A percentile compares a stretch with the other conserved stretches of the same genome.
phyloP scores from a whole-genome alignment of 2,888 invertebrate genomes.

The Eilema depressum region DNA sequence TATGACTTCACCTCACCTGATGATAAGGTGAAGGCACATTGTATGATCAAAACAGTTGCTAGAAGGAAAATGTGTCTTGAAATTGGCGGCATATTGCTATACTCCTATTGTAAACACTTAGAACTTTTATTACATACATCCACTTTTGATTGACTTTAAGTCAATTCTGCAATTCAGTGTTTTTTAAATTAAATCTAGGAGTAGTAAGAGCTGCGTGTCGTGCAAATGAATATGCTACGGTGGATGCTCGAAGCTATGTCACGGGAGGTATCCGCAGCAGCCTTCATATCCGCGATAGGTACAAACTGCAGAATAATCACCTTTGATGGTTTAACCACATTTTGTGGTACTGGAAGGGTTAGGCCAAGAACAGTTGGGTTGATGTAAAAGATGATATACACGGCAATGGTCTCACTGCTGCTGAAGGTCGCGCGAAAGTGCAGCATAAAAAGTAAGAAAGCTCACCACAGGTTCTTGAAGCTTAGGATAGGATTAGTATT shows the following conservation, averaged over 20 bases:
- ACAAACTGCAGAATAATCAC: too few species aligned
- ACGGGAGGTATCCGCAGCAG: neutral
- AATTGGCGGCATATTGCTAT: neutral
- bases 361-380: too few species aligned
- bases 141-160: neutral
- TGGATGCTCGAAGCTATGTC: neutral
- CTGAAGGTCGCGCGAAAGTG: too few species aligned
- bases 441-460: neutral
- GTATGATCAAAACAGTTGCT: neutral
- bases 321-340: too few species aligned
- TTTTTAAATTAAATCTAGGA: too few species aligned
- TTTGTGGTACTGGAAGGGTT: too few species aligned
- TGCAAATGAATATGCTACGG: neutral
- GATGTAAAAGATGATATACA: too few species aligned
- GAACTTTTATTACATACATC: neutral
- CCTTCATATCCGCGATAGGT: neutral
- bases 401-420: too few species aligned
- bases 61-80: neutral
- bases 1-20: too few species aligned
- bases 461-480: neutral
- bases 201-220: neutral
- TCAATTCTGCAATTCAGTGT: too few species aligned
- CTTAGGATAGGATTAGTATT: neutral
- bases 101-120: neutral
- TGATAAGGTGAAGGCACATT: neutral